Conservation (phyloP, 2,888 invertebrate species). For the Leucozona laternaria region DNA sequence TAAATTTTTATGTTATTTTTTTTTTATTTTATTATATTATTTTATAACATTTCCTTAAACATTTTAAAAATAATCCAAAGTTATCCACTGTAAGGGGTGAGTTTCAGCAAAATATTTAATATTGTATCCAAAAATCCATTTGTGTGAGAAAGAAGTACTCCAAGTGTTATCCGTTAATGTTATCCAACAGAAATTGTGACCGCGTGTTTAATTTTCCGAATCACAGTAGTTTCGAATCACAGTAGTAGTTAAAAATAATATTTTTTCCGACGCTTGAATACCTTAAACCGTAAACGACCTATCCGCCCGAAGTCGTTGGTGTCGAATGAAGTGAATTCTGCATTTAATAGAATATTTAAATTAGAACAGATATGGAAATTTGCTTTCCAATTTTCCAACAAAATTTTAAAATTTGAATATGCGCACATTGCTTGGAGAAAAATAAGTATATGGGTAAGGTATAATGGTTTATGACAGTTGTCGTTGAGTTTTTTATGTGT, state of each 20-base stretch:
- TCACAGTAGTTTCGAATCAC: neutral
- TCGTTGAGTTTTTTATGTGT: neutral
- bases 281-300: slow-evolving; percentile 33
- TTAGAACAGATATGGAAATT: slow-evolving; percentile 46
- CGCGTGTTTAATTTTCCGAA: neutral
- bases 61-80: neutral
- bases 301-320: slow-evolving; percentile 51
- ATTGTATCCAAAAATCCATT: slow-evolving; percentile 1
- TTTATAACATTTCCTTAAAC: neutral
- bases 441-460: too few species aligned
- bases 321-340: slow-evolving; percentile 17
- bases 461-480: neutral
- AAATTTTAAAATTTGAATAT: slow-evolving; percentile 75
- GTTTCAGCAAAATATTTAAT: neutral
- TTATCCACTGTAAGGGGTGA: neutral
- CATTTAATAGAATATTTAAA: slow-evolving; percentile 50
- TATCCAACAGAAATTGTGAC: neutral
- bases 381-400: slow-evolving; percentile 59
- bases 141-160: neutral
- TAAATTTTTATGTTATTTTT: neutral
- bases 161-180: neutral
- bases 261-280: neutral
- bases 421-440: slow-evolving; percentile 50
- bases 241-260: neutral
- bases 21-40: neutral